Base-by-base conservation (phyloP, 2,797 vertebrate genomes). In the Leptodactylus fallax region DNA sequence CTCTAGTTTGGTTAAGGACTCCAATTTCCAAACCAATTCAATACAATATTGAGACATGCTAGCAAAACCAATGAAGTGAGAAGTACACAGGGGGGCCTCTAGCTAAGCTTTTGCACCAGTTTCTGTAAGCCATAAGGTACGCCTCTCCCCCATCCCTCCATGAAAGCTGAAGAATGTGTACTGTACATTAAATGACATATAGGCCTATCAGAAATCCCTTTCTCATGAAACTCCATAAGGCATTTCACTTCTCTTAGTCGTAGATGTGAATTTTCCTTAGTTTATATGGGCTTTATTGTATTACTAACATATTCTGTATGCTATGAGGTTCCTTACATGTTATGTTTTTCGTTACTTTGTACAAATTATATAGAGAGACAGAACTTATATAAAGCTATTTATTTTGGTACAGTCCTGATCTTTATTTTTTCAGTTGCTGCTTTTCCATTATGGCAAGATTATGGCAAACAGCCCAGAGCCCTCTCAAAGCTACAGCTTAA, bases 381-480 rank as follows among this genome's bases (percentile, higher is more conserved):
- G 19, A 47, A 19, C 45, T 49, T 74, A 51, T n/a, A 53, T 53
- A 13, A 6, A 51, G 47, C 74, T 77, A 23, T 77, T 77, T 21
- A 47, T 47, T 23, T 72, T 53, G 11, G 21, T 23, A 23, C 49
- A 8, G 1, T 53, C 21, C 74, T 77, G 49, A 77, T 77, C 63
- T 51, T 53, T 80, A 77, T 77, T 77, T 77, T 36, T 53, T 77
- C 11, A 77, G 13, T 77, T 77, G 49, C 49, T 53, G 21, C 74
- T 77, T 77, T 58, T 60, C 60, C 71, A 45, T 58, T 61, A n/a
- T n/a, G 51, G 55, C 19, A 81, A 81, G 58, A 65, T 61, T 47
- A 85, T 76, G 69, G 21, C 56, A 60, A 85, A 76, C 71, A 60
- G 71, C 83, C 71, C 53, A 61, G 71, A 77, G 71, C 83, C 71